Evolutionary conservation across 1,140 invertebrate genomes (phyloP), one percentile per base, ranked within the genome.

Genomic region (Lutraria rhynchaena): DNA sequence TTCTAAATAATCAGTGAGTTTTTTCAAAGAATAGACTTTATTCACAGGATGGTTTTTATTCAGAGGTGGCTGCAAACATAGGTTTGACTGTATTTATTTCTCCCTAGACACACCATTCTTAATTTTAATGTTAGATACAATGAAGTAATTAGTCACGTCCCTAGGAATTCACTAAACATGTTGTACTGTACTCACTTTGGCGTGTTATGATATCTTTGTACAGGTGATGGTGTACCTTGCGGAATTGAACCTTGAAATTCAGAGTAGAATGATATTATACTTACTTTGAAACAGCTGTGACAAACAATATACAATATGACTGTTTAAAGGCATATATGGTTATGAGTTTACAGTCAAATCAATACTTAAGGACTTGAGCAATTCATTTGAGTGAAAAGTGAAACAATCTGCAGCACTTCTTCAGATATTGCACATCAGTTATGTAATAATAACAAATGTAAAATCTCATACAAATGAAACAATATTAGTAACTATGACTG

Each of bases 161-260:
- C n/a, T n/a, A n/a, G n/a, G n/a, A n/a, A n/a, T n/a, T n/a, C n/a
- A n/a, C n/a, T n/a, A n/a, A n/a, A n/a, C n/a, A n/a, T n/a, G n/a
- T n/a, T n/a, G n/a, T 53, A 33, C 33, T 41, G 46, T 51, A 44
- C 44, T 29, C 13, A 49, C 35, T 67, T 67, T 44, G 37, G n/a
- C 5, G 46, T 70, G 29, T 70, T 35, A 31, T 46, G 9, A 2
- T 2, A 4, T 22, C 9, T 46, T n/a, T 7, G 53, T 27, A 22
- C 27, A 22, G 65, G 65, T 7, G 67, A 53, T 55, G 67, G 46
- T 31, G 67, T 53, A 37, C 46, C 31, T 27, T 37, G 11, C 3
- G 65, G 65, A 24, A 69, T 69, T 19, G 31, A 35, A 7, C 65
- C 65, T 69, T 22, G 2, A 49, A 69, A 69, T 2, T 27, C 24